phyloP scores from a whole-genome alignment of 2,888 invertebrate genomes.

The Xiphydria camelus region DNA sequence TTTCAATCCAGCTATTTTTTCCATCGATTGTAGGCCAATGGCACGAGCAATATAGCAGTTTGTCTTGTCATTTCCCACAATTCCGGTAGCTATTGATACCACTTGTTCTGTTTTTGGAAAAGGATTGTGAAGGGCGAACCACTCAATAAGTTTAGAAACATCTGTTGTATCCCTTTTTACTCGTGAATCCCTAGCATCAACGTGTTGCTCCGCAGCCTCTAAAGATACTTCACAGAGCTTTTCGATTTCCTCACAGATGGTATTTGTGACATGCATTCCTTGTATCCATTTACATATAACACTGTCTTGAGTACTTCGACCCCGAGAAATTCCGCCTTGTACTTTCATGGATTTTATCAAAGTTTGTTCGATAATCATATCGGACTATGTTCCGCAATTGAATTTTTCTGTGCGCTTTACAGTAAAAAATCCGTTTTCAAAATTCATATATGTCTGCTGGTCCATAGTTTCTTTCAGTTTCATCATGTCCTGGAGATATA shows the following conservation, averaged over 20 bases:
- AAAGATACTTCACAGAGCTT: slow-evolving; percentile 35
- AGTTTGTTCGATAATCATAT: slow-evolving; percentile 38
- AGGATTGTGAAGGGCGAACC: slow-evolving; percentile 25
- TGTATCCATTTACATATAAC: slow-evolving; percentile 37
- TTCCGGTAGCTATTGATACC: slow-evolving; percentile 32
- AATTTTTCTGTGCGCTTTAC: too few relatives aligned
- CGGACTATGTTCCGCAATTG: slow-evolving; percentile 51
- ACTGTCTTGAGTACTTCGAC: too few relatives aligned
- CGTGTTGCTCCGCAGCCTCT: slow-evolving; percentile 29
- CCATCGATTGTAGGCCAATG: slow-evolving; percentile 30
- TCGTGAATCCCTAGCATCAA: slow-evolving; percentile 30
- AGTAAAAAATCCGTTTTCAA: too few relatives aligned
- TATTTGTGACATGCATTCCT: slow-evolving; percentile 36
- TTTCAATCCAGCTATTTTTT: slow-evolving; percentile 35
- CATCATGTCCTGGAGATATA: slow-evolving; percentile 20
- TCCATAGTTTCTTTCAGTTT: slow-evolving; percentile 15
- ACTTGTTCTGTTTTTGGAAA: slow-evolving; percentile 26
- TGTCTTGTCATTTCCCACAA: slow-evolving; percentile 32
- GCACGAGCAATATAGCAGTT: slow-evolving; percentile 27
- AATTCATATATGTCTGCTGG: slow-evolving; percentile 32
- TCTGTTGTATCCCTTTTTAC: slow-evolving; percentile 30
- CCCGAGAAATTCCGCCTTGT: slow-evolving; percentile 37
- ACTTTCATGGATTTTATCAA: slow-evolving; percentile 23
- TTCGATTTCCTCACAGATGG: too few relatives aligned
- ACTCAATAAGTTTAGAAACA: slow-evolving; percentile 26